phyloP scores from a whole-genome alignment of 2,888 invertebrate genomes.

The Drosophila koepferae region DNA sequence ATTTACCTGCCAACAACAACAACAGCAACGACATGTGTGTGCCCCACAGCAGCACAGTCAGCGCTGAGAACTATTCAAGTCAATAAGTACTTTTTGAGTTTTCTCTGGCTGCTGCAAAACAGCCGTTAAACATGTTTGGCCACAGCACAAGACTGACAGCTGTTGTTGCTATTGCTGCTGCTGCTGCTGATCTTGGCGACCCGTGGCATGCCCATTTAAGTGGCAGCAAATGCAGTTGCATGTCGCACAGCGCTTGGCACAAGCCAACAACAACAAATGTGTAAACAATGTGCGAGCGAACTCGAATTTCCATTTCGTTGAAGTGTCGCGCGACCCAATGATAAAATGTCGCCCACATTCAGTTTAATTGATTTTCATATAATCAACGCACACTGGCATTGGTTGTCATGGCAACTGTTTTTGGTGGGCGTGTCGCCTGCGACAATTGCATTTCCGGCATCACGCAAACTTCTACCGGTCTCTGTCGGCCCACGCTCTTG shows the following conservation, averaged over 20 bases:
- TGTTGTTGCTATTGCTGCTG: conserved; percentile 35
- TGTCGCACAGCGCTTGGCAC: conserved; percentile 45
- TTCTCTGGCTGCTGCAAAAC: neutral
- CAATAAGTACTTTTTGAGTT: conserved; percentile 33
- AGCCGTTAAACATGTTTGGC: conserved; percentile 69
- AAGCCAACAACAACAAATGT: conserved; percentile 56
- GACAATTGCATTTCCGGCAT: conserved; percentile 79
- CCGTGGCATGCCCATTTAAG: conserved; percentile 69
- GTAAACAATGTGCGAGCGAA: conserved; percentile 49
- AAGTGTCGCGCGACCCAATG: conserved; percentile 54
- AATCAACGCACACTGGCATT: conserved; percentile 38
- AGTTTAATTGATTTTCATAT: conserved; percentile 67
- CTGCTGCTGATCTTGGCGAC: conserved; percentile 41
- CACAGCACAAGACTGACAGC: conserved; percentile 66
- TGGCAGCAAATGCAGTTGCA: conserved; percentile 63
- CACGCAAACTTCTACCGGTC: conserved; percentile 48
- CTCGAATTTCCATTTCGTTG: conserved; percentile 63
- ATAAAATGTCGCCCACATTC: conserved; percentile 49
- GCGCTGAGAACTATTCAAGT: conserved; percentile 19
- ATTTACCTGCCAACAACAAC: conserved; percentile 64
- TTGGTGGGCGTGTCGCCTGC: conserved; percentile 68
- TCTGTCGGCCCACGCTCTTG: conserved; percentile 35
- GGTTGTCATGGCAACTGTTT: conserved; percentile 7
- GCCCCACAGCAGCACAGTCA: conserved; percentile 29
- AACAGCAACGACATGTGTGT: conserved; percentile 24